Base-by-base conservation (phyloP, 2,797 vertebrate species). In the Crypturellus tataupa region DNA sequence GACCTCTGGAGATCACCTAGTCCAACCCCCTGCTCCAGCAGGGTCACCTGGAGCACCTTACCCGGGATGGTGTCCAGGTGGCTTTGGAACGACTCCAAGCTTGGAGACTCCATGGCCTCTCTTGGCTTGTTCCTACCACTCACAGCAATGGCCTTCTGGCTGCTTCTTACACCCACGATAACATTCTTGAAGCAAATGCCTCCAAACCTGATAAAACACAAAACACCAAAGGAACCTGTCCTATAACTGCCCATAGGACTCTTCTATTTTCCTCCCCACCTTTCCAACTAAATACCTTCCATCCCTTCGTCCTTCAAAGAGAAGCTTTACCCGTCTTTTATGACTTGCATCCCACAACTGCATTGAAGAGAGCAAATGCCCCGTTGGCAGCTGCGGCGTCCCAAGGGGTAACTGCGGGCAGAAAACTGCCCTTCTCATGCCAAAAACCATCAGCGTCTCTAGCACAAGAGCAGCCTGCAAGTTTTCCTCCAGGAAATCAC, bases 331-430 rank as follows among this genome's bases (percentile, higher is more conserved):
- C 33, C 60, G 9, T 42, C 47, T 59, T 51, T 64, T 40, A 10
- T 6, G 13, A 13, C 69, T 65, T 75, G 29, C 19, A n/a, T 27
- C 53, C 25, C 33, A 33, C 0, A 1, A 58, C 51, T 3, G 0
- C 14, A 63, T 1, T 25, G 64, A 81, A 55, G 63, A 46, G 47
- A 27, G 21, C 64, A 39, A 86, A 51, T 5, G 18, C 11, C 39
- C 46, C 7, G 2, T 17, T 42, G 19, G n/a, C 35, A 76, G n/a
- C n/a, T 55, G 17, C 31, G 1, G 47, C 35, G 21, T 35, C 47
- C 39, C 14, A 37, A 75, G n/a, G 14, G 29, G 21, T 17, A 35
- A 60, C 33, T 12, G 27, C 53, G 33, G 51, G 12, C 5, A 55
- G 42, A 27, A 5, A 35, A 8, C 49, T n/a, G 18, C 8, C 53